Evolutionary conservation across 2,888 invertebrate species (phyloP), one percentile per base, ranked within the genome.

Genomic region (Drosophila nigricruria): DNA sequence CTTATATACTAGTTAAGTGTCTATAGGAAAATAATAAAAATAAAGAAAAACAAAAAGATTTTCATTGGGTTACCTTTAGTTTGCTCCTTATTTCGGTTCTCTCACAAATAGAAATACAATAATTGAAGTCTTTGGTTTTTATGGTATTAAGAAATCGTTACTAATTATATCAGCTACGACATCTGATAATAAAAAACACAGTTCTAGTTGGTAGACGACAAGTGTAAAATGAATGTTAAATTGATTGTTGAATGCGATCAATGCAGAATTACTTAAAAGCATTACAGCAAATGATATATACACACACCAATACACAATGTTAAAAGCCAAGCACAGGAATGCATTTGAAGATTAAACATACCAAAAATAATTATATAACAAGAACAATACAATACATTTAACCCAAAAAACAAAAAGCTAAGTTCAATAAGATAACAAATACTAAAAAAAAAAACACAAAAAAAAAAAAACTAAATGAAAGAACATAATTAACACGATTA

Each of bases 131-230:
- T 16, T 85, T 79, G 54, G 38, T 60, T 85, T 81, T 78, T 68
- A 66, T 81, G 86, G 81, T 77, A 83, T 81, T 83, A 73, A 79
- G 63, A 58, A 72, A 72, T 77, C 68, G 73, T 83, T 83, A 79
- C 68, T 79, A 80, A 79, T 89, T 85, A 79, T 92, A 92, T 92
- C 92, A 92, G 92, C 92, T 92, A 92, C 82, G 92, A 92, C 92
- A 92, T 92, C 92, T 92, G 92, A 92, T 92, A 92, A 92, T 92
- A 92, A 92, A 89, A 84, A 78, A 73, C 82, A 77, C 88, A 79
- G 72, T 79, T 77, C 70, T 89, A 85, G 81, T 74, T 69, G 80
- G 70, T 87, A 84, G 82, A 78, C 72, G 68, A 76, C 78, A 81
- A 72, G 81, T 83, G 86, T 79, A 81, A 68, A 81, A 81, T 82